These are phyloP conservation scores for Artibeus lituratus DNA, from an alignment of 2,797 vertebrate species.

Conservation along the genomic window DNA sequence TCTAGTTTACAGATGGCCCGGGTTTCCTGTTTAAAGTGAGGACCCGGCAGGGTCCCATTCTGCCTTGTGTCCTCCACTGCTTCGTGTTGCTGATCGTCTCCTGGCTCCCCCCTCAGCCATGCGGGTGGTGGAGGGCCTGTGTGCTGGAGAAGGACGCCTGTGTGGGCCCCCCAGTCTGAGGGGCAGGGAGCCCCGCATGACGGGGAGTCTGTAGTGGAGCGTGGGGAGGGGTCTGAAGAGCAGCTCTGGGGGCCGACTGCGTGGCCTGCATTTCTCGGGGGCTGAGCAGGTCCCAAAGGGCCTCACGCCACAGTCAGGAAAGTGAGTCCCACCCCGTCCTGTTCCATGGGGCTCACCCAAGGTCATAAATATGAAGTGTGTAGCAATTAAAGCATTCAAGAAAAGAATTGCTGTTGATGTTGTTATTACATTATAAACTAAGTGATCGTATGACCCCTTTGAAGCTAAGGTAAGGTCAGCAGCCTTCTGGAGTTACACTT, in stretches of 20 bases:
- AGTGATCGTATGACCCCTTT: not conserved
- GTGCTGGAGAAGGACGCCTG: rapidly evolving
- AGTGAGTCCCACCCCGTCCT: rapidly evolving
- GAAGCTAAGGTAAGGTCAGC: not conserved
- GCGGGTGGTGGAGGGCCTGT: not conserved
- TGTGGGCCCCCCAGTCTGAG: not conserved
- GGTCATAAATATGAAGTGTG: not conserved
- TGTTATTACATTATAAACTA: not conserved
- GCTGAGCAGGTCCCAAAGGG: rapidly evolving
- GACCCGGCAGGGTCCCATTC: rapidly evolving
- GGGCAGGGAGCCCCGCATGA: not conserved
- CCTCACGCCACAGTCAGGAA: too few relatives aligned
- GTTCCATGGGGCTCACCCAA: not conserved
- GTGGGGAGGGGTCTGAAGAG: too few relatives aligned
- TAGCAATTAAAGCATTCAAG: not conserved
- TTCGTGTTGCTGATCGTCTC: not conserved
- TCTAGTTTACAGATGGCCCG: too few relatives aligned
- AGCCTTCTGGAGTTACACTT: not conserved
- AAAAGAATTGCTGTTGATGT: not conserved
- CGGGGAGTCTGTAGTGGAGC: not conserved
- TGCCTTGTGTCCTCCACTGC: too few relatives aligned
- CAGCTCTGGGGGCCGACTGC: too few relatives aligned
- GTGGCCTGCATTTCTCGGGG: too few relatives aligned
- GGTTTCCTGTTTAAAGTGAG: not conserved
- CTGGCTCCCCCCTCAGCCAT: not conserved